Evolutionary conservation across 2,888 invertebrate genomes (phyloP).

Genomic region (Galeruca laticollis): DNA sequence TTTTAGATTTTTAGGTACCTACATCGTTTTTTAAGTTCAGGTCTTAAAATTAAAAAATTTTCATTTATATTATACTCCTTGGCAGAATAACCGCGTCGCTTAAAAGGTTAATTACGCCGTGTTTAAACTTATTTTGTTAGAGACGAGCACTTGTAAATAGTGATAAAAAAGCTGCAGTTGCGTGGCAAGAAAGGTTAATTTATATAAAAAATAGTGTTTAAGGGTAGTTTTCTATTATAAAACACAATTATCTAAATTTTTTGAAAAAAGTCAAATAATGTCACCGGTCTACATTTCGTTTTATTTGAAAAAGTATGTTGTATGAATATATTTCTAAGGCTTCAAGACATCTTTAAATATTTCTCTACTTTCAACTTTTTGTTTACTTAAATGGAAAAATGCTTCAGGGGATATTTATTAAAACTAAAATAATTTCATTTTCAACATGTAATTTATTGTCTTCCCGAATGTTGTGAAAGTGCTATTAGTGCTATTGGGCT

Average conservation of each 20-base stretch:
- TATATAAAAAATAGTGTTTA: background rate
- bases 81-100: too few relatives aligned
- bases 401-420: slow-evolving; percentile 1
- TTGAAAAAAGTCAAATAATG: background rate
- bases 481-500: background rate
- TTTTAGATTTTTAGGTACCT: too few relatives aligned
- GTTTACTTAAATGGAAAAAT: background rate
- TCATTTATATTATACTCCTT: too few relatives aligned
- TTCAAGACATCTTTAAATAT: background rate
- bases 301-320: background rate
- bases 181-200: background rate
- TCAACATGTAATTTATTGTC: slow-evolving; percentile 3
- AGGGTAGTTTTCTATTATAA: background rate
- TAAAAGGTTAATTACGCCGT: too few relatives aligned
- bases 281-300: background rate
- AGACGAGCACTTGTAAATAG: too few relatives aligned
- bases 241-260: background rate
- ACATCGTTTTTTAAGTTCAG: too few relatives aligned
- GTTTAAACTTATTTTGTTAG: too few relatives aligned
- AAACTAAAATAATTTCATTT: background rate
- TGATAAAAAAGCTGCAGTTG: too few relatives aligned
- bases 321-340: background rate
- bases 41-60: too few relatives aligned
- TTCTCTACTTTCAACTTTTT: slow-evolving; percentile 3
- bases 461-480: slow-evolving; percentile 4